Evolutionary conservation across 2,797 vertebrate species (phyloP).

Genomic region (Potorous gilbertii): DNA sequence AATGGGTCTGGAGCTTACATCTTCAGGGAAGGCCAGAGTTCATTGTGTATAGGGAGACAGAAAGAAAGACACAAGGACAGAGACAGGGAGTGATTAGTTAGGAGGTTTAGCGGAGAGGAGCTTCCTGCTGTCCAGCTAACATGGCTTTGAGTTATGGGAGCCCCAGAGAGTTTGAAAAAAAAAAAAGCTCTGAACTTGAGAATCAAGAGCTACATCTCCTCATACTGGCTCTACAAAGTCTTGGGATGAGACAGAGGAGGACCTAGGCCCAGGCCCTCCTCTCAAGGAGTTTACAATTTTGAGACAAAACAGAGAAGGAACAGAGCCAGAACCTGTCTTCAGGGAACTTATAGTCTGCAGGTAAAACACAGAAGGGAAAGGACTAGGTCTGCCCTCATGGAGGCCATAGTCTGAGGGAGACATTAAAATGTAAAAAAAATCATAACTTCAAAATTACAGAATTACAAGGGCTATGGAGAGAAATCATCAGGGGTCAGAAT

Average conservation of each 20-base stretch:
- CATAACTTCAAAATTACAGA: not conserved
- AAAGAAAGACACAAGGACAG: not conserved
- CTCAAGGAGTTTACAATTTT: not conserved
- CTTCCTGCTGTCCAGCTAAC: not conserved
- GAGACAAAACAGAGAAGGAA: not conserved
- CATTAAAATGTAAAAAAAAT: not conserved
- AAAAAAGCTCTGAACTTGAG: not conserved
- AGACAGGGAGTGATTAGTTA: not conserved
- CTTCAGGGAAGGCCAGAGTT: not conserved
- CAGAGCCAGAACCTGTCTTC: not conserved
- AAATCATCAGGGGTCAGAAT: not conserved
- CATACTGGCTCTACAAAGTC: not conserved
- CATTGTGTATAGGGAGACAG: not conserved
- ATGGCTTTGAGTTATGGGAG: not conserved
- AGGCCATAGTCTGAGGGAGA: not conserved
- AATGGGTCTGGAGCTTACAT: not conserved
- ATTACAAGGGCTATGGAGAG: not conserved
- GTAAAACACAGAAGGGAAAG: not conserved
- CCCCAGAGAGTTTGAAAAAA: not conserved
- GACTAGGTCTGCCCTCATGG: not conserved
- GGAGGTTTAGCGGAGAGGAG: not conserved
- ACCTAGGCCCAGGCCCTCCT: not conserved
- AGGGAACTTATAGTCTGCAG: not conserved
- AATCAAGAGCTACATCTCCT: not conserved
- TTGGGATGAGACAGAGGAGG: not conserved